Conservation (phyloP, 2,113 vertebrate genomes). For the Lagopus leucura region DNA sequence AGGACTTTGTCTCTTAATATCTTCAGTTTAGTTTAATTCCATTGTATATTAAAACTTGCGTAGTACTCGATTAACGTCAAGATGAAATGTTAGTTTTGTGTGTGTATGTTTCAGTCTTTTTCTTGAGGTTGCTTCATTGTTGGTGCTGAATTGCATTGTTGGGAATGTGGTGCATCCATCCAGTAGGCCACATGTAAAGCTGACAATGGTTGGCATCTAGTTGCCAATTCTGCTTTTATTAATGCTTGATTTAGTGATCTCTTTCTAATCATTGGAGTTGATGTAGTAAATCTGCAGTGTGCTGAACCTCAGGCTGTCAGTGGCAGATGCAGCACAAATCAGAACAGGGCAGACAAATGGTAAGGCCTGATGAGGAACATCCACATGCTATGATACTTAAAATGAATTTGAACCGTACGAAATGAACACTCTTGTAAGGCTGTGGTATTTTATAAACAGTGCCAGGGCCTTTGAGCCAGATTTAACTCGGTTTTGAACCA, state of each 20-base stretch:
- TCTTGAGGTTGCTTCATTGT: not conserved
- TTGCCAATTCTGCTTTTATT: not conserved
- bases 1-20: not conserved
- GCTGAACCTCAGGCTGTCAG: not conserved
- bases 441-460: not conserved
- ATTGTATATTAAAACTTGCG: not conserved
- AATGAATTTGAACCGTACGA: not conserved
- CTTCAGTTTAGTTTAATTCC: not conserved
- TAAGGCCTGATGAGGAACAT: not conserved
- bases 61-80: not conserved
- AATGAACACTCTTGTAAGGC: not conserved
- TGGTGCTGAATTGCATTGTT: not conserved
- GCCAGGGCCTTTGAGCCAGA: not conserved
- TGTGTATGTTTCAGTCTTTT: not conserved
- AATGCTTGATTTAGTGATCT: not conserved
- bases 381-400: not conserved
- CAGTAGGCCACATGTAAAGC: not conserved
- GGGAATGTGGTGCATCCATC: not conserved
- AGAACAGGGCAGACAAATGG: not conserved
- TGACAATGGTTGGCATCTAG: not conserved
- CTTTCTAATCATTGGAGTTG: not conserved
- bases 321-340: fast-evolving
- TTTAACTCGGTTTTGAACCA: not conserved
- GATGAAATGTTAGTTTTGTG: not conserved
- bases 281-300: not conserved